Evolutionary conservation across 2,888 invertebrate genomes (phyloP), one percentile per base, ranked within the genome.

Genomic region (Microplitis manilae): DNA sequence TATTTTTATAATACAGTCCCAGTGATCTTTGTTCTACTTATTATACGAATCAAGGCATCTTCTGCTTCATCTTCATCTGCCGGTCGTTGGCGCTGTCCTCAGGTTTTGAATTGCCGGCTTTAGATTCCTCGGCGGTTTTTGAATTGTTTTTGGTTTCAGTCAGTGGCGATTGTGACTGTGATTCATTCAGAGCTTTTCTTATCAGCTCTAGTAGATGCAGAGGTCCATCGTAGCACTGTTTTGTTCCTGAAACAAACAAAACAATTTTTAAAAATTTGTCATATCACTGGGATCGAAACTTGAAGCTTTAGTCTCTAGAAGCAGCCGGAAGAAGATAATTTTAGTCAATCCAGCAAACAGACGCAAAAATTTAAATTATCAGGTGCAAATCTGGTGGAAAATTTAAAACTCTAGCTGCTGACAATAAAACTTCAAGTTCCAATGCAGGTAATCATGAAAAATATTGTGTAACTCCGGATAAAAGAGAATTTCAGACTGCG

Each of bases 171-270:
- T 1, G 6, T 64, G 50, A 69, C 30, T 68, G 68, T 74, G 38
- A 50, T 91, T 92, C 91, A 84, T 90, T 91, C 77, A 94, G 88
- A 20, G 93, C 94, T 86, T 92, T 91, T 83, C 92, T 92, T 79
- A 94, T 92, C 6, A 93, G 92, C 80, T 94, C 92, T 82, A 94
- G 91, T 82, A 94, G 85, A 78, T 92, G 90, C 68, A 92, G 90
- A 6, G 93, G 92, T 82, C 93, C 93, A 50, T 91, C 90, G 85
- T 92, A 91, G 81, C 92, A 92, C 82, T 92, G 89, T 90, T 94
- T 94, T 83, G 92, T 93, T 89, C 94, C 94, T 94, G 91, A 80
- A 90, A 90, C 68, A 50, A 13, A 50, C 2, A 50, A 50, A 20
- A 20, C 1, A 20, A 20, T 1, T 20, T 20, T 1, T 20, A 20